Evolutionary conservation across 2,113 vertebrate species (phyloP), one percentile per base, ranked within the genome.

Genomic region (Heterocephalus glaber): DNA sequence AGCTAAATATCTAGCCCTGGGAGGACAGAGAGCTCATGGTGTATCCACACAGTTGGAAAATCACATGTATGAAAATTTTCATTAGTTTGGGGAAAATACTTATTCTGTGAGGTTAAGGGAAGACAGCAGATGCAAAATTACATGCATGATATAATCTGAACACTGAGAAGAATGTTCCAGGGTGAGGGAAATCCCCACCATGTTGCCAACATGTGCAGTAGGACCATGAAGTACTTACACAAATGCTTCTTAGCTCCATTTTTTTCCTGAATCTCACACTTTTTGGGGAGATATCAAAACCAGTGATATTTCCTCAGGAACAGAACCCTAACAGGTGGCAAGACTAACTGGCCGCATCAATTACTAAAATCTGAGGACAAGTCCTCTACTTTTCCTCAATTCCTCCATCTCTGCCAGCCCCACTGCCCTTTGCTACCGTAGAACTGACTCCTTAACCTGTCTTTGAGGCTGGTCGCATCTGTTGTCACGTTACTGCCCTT

Each of bases 101-200:
- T 38, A 49, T 92, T 85, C 74, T 44, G 4, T 5, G 38, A 92
- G 68, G 41, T 89, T 47, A 82, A 95, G 58, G 81, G 70, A 87
- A 95, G 44, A 61, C 17, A 52, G 58, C 74, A 93, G 70, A 86
- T 90, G 81, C 65, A 84, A 93, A 94, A 85, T 38, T 38, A 26
- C 60, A 87, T 61, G 84, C 81, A 72, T 72, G 90, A 91, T 86
- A 58, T 35, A 49, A 84, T 90, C 77, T 79, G 68, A 90, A 65
- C 61, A 44, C 81, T 86, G 68, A 95, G 89, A 89, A 94, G 95
- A 90, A 79, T 33, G 35, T 33, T 6, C 30, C 38, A 20, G 63
- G 41, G 26, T 61, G 8, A 92, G 97, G 92, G 97, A 60, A 97
- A 96, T 60, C 89, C 97, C 97, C 96, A 56, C 17, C 8, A 0